These are phyloP conservation scores for Puma concolor DNA, from an alignment of 2,113 vertebrate genomes.

Conservation along the genomic window DNA sequence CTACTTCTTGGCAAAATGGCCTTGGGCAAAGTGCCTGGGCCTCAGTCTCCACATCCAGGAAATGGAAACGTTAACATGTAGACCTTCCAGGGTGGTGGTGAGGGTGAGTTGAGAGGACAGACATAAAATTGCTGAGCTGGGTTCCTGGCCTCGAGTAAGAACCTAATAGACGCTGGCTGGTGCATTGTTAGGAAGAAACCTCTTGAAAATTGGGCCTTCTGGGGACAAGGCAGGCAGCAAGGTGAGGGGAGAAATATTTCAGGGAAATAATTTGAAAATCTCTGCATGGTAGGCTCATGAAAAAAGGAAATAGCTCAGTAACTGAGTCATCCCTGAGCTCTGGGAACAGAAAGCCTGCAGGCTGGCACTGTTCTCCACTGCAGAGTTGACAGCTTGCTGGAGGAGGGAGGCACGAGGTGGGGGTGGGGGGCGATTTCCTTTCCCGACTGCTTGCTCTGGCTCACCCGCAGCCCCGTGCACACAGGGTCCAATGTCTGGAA, in stretches of 20 bases:
- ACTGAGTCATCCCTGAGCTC: constrained; percentile 35
- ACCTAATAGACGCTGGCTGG: not conserved
- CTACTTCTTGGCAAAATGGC: not conserved
- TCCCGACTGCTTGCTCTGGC: not conserved
- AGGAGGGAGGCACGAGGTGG: not conserved
- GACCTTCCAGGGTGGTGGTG: not conserved
- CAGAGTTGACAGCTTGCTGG: constrained; percentile 38
- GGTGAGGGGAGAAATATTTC: not conserved
- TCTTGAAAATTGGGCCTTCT: not conserved
- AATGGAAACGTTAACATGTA: not conserved
- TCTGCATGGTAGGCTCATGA: not conserved
- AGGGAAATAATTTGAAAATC: constrained; percentile 11
- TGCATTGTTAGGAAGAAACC: not conserved
- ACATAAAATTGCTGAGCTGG: not conserved
- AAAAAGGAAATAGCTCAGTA: constrained; percentile 17
- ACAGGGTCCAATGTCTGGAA: not conserved
- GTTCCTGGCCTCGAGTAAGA: not conserved
- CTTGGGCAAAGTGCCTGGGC: not conserved
- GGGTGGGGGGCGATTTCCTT: not conserved
- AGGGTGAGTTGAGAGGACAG: not conserved
- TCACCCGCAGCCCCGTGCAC: not conserved
- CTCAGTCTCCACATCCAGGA: not conserved
- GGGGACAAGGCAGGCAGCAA: not conserved
- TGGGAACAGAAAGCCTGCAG: constrained; percentile 34
- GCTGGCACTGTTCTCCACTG: constrained; percentile 35